Evolutionary conservation across 1,140 invertebrate genomes (phyloP), one percentile per base, ranked within the genome.

Genomic region (Panagrolaimus sp.): DNA sequence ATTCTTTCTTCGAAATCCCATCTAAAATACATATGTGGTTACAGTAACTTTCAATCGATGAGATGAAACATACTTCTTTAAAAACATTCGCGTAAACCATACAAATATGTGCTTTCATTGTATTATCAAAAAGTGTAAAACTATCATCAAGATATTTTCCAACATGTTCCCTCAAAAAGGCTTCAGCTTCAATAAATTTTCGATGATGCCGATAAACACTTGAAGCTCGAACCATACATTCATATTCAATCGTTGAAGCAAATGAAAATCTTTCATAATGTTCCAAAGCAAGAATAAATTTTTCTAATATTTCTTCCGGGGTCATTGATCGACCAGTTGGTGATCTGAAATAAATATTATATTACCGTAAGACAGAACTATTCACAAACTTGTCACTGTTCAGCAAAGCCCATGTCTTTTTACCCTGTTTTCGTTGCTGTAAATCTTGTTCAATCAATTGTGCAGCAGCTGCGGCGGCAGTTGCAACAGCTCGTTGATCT

Each of bases 131-230:
- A 7, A 69, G 58, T 17, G 70, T 67, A 67, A 80, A 83, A 24
- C 67, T 72, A 43, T 82, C 80, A 55, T 79, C 79, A 10, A 82
- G 68, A 66, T 83, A 82, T 58, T 78, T 77, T 12, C 81, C 79
- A n/a, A 82, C 73, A 44, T 77, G 68, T 24, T 82, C 80, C 9
- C 81, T 71, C n/a, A 83, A 48, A 63, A 82, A 82, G 8, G 68
- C 38, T 69, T 82, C 81, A 32, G 73, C 71, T 68, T 83, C 77
- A 43, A 81, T 73, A 58, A 70, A 81, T 44, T 69, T 46, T 17
- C 70, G 48, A 44, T 81, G 65, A 28, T 70, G 63, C 26, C 71
- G 43, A 58, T 70, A 77, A 15, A 80, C 70, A 58, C 58, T 45
- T 5, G 75, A 75, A 0, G 72, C 77, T 48, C 73, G 63, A 66